phyloP scores from a whole-genome alignment of 2,888 invertebrate genomes.

The Graphium colonna region DNA sequence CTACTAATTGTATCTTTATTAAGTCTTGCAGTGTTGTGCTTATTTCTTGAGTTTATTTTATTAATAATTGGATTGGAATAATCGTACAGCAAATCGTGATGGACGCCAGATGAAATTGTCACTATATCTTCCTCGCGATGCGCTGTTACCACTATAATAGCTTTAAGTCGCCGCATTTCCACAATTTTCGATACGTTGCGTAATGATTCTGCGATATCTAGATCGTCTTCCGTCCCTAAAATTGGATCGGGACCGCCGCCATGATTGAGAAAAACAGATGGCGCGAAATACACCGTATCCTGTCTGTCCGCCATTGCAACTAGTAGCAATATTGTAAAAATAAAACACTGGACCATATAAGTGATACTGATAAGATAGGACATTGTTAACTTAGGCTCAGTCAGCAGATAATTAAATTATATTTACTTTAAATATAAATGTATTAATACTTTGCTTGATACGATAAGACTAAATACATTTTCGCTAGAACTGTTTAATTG shows the following conservation, averaged over 20 bases:
- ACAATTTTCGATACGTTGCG: slow-evolving; percentile 38
- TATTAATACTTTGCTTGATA: background rate
- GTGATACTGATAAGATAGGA: background rate
- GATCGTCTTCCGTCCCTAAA: slow-evolving; percentile 39
- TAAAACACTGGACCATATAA: background rate
- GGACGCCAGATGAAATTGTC: slow-evolving; percentile 41
- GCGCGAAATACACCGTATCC: slow-evolving; percentile 34
- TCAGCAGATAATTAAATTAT: background rate
- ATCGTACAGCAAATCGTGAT: slow-evolving; percentile 42
- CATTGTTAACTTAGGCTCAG: background rate
- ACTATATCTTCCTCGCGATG: slow-evolving; percentile 45
- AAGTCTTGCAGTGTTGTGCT: no score
- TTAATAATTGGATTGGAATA: no score
- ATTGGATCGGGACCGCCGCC: slow-evolving; percentile 47
- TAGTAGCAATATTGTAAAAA: background rate
- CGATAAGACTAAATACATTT: background rate
- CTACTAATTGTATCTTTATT: no score
- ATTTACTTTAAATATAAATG: background rate
- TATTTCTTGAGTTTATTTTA: no score
- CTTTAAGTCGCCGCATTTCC: slow-evolving; percentile 37
- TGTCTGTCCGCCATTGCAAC: background rate
- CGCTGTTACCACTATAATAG: slow-evolving; percentile 45
- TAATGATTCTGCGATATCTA: slow-evolving; percentile 39
- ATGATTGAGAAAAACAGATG: slow-evolving; percentile 49
- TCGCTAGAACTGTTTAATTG: background rate